Conservation (phyloP, 2,113 vertebrate genomes). For the Aix galericulata region DNA sequence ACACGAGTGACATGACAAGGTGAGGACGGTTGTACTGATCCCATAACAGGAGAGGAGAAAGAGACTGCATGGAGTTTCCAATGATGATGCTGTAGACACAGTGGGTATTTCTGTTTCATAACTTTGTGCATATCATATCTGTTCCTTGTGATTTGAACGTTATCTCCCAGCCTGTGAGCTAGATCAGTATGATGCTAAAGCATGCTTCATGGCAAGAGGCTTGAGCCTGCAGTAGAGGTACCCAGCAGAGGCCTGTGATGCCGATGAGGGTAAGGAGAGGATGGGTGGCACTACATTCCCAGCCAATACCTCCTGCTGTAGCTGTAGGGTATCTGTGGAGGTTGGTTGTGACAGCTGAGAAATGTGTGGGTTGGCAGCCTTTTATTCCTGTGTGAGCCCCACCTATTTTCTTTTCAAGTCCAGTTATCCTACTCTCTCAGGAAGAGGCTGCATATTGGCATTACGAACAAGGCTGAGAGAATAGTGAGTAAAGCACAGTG, state of each 20-base stretch:
- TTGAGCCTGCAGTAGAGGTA: not conserved
- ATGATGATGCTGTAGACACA: not conserved
- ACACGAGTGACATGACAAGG: not conserved
- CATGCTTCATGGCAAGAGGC: accelerated
- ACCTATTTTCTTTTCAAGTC: not conserved
- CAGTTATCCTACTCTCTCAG: not conserved
- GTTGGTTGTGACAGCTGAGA: not conserved
- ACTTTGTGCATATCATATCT: not conserved
- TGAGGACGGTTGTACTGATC: accelerated
- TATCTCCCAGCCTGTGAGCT: not conserved
- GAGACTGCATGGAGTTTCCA: not conserved
- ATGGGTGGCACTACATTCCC: not conserved
- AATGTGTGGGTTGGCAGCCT: not conserved
- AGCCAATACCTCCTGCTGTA: not conserved
- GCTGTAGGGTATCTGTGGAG: not conserved
- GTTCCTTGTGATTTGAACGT: not conserved
- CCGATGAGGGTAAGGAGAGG: too few species aligned
- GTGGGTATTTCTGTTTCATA: not conserved
- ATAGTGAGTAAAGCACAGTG: not conserved
- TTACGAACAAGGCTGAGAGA: not conserved
- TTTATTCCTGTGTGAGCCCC: not conserved
- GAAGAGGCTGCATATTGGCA: not conserved
- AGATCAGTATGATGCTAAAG: not conserved
- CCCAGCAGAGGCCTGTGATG: not conserved
- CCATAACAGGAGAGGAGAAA: accelerated